Evolutionary conservation across 2,113 vertebrate species (phyloP).

Genomic region (Siphamia tubifer): DNA sequence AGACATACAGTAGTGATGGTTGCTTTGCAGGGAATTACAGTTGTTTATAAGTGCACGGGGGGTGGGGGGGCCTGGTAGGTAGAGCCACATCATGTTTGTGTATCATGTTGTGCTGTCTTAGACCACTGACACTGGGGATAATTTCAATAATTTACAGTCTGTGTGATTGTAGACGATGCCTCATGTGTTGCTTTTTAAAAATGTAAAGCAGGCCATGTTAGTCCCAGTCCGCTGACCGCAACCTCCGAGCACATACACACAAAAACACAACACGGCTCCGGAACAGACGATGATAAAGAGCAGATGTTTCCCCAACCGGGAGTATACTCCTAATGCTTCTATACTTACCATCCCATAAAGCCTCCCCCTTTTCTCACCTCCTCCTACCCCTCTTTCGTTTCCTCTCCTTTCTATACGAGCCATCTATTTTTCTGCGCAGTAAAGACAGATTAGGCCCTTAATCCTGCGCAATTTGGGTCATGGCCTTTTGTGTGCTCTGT

Average conservation of each 20-base stretch:
- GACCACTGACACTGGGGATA: constrained; percentile 55
- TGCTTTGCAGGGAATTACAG: constrained; percentile 57
- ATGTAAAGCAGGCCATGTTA: constrained; percentile 66
- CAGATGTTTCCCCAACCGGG: constrained; percentile 66
- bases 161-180: constrained; percentile 51
- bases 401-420: constrained; percentile 49
- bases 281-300: constrained; percentile 55
- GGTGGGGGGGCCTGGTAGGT: constrained; percentile 31
- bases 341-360: constrained; percentile 27
- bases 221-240: constrained; percentile 36
- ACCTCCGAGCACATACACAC: constrained; percentile 5
- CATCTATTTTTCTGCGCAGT: constrained; percentile 58
- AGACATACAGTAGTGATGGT: constrained; percentile 42
- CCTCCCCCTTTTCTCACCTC: not conserved
- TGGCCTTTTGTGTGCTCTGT: constrained; percentile 52
- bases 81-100: constrained; percentile 22
- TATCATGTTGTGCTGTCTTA: constrained; percentile 45
- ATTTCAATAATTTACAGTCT: constrained; percentile 74
- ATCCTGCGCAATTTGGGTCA: constrained; percentile 69
- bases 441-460: constrained; percentile 73
- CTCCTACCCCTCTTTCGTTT: not conserved
- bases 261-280: constrained; percentile 14
- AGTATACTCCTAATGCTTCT: constrained; percentile 45
- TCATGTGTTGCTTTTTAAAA: constrained; percentile 72
- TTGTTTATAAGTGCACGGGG: constrained; percentile 61